A percentile compares a stretch with the other conserved stretches of the same genome.
Conservation (phyloP, 1,140 invertebrate genomes). For the Eubasilissa regina region DNA sequence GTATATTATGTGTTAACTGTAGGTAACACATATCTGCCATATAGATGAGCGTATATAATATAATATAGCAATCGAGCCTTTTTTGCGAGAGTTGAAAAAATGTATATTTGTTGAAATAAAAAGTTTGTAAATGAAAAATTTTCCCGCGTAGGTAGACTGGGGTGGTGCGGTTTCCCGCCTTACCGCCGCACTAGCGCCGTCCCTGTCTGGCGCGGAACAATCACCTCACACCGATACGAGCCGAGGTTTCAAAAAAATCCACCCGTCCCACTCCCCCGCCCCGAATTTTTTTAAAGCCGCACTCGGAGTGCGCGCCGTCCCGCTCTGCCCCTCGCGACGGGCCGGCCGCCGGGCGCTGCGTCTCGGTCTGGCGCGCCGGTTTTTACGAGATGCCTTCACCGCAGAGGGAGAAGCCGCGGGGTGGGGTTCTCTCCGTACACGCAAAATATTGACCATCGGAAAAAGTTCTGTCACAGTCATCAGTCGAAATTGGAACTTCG, state of each 20-base stretch:
- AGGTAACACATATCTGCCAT: no score
- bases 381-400: constrained; percentile 73
- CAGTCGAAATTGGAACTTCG: constrained; percentile 72
- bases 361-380: constrained; percentile 70
- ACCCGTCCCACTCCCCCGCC: constrained; percentile 69
- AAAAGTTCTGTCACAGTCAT: constrained; percentile 74
- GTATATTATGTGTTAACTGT: no score
- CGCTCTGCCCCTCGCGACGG: constrained; percentile 64
- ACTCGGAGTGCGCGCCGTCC: constrained; percentile 68
- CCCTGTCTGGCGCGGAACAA: constrained; percentile 54
- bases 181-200: constrained; percentile 39
- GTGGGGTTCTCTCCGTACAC: constrained; percentile 71
- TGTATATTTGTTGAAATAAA: constrained; percentile 37
- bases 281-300: constrained; percentile 72
- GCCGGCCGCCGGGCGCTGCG: constrained; percentile 60
- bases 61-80: no score
- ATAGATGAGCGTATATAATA: no score
- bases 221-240: constrained; percentile 59
- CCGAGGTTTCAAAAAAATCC: constrained; percentile 60
- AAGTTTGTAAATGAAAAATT: constrained; percentile 55
- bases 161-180: constrained; percentile 51
- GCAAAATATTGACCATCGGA: constrained; percentile 74
- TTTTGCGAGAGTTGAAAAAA: no score
- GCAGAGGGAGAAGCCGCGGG: constrained; percentile 63
- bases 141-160: constrained; percentile 36